Percentiles rank a stretch among this genome's conserved stretches.
These are phyloP conservation scores for Dryococelus australis DNA, from an alignment of 2,888 invertebrate genomes.

Conservation along the genomic window DNA sequence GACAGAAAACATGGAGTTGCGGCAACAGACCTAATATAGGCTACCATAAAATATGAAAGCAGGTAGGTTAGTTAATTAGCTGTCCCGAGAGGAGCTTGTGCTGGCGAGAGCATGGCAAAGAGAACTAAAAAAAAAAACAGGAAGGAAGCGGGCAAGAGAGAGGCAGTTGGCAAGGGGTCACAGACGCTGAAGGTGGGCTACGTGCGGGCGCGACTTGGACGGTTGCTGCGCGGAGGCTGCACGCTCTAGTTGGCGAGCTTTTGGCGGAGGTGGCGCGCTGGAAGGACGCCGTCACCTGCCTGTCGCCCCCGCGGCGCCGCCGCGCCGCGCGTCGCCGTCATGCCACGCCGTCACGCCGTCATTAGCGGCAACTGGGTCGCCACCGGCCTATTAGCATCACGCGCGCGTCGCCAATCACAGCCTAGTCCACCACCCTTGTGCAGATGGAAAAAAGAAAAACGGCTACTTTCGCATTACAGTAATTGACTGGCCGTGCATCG, in stretches of 20 bases:
- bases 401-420: too few species aligned
- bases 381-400: background rate
- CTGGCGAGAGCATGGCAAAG: background rate
- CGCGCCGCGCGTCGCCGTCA: background rate
- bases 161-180: background rate
- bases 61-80: conserved; percentile 1
- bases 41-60: background rate
- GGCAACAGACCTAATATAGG: background rate
- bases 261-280: background rate
- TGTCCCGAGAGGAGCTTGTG: background rate
- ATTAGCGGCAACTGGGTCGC: conserved; percentile 7
- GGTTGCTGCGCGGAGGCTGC: background rate
- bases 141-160: too few species aligned
- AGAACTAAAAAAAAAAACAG: background rate
- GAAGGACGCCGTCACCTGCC: background rate
- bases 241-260: background rate
- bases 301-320: background rate
- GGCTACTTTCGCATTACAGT: too few species aligned
- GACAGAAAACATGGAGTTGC: background rate
- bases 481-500: too few species aligned
- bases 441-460: too few species aligned
- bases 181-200: background rate
- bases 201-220: background rate
- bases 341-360: too few species aligned
- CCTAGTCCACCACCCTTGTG: too few species aligned